phyloP scores from a whole-genome alignment of 2,888 invertebrate genomes.

The Steinernema hermaphroditum region DNA sequence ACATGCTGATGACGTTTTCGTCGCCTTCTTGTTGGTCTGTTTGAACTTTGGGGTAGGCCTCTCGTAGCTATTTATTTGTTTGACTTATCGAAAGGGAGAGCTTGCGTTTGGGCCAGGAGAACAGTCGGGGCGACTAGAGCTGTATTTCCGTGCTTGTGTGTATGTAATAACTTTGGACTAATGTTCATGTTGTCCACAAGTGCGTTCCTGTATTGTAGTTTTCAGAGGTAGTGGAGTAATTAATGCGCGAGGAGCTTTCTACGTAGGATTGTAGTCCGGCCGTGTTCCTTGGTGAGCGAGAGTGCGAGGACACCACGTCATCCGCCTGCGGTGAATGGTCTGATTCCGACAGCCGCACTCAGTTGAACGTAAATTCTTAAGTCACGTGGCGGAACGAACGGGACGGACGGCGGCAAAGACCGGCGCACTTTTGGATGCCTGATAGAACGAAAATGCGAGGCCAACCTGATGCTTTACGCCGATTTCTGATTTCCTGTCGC shows the following conservation, averaged over 20 bases:
- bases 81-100: not conserved
- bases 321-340: not conserved
- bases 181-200: too few relatives aligned
- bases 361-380: not conserved
- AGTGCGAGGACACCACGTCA: not conserved
- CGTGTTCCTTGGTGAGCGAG: too few relatives aligned
- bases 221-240: too few relatives aligned
- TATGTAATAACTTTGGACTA: too few relatives aligned
- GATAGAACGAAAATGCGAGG: not conserved
- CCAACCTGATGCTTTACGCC: not conserved
- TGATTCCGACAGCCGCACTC: not conserved
- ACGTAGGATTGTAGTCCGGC: too few relatives aligned
- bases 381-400: constrained; percentile 8
- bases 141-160: too few relatives aligned
- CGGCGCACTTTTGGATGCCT: not conserved
- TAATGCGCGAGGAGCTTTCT: too few relatives aligned
- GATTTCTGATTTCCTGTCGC: not conserved
- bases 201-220: too few relatives aligned
- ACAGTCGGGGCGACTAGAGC: too few relatives aligned
- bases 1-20: constrained; percentile 10
- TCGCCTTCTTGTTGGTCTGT: constrained; percentile 8
- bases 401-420: not conserved
- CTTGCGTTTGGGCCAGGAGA: not conserved
- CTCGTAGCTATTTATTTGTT: constrained; percentile 22
- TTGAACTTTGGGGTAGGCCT: constrained; percentile 10